Percentiles rank a stretch among this genome's conserved stretches.
Evolutionary conservation across 2,797 vertebrate species (phyloP).

Genomic region (Hydrocynus forskahlii): DNA sequence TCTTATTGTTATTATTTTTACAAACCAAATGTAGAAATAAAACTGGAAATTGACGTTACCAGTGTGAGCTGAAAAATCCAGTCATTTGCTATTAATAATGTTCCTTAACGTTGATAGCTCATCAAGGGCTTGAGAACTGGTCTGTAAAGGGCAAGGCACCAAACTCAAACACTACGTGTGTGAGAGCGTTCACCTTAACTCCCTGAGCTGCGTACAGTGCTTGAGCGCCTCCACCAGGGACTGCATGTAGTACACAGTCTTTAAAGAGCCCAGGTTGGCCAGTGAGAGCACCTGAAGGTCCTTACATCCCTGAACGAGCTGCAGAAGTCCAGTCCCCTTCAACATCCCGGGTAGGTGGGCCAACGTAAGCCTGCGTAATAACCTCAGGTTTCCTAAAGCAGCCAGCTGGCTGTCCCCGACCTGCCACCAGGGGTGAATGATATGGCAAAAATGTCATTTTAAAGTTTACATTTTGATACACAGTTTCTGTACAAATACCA

Average conservation of each 20-base stretch:
- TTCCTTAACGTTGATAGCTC: too few relatives aligned
- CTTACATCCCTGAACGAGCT: constrained; percentile 82
- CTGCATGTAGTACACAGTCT: constrained; percentile 86
- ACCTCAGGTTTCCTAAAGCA: constrained; percentile 81
- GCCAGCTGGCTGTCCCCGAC: constrained; percentile 88
- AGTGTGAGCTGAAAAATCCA: too few relatives aligned
- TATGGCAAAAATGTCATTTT: not conserved
- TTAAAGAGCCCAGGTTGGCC: constrained; percentile 91
- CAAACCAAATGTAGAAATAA: too few relatives aligned
- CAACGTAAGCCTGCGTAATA: constrained; percentile 85
- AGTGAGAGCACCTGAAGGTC: constrained; percentile 87
- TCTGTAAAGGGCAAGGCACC: not conserved
- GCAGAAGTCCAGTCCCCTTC: constrained; percentile 86
- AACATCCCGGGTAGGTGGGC: constrained; percentile 91
- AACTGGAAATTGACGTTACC: too few relatives aligned
- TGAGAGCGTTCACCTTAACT: constrained; percentile 76
- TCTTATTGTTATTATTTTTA: too few relatives aligned
- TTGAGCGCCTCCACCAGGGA: constrained; percentile 88
- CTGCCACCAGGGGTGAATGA: not conserved
- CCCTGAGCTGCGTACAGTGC: constrained; percentile 83
- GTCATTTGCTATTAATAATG: too few relatives aligned
- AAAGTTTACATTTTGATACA: too few relatives aligned
- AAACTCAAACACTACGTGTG: not conserved
- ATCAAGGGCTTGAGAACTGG: not conserved
- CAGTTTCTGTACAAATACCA: too few relatives aligned